Conservation (phyloP, 2,113 vertebrate genomes). For the Thomomys bottae region DNA sequence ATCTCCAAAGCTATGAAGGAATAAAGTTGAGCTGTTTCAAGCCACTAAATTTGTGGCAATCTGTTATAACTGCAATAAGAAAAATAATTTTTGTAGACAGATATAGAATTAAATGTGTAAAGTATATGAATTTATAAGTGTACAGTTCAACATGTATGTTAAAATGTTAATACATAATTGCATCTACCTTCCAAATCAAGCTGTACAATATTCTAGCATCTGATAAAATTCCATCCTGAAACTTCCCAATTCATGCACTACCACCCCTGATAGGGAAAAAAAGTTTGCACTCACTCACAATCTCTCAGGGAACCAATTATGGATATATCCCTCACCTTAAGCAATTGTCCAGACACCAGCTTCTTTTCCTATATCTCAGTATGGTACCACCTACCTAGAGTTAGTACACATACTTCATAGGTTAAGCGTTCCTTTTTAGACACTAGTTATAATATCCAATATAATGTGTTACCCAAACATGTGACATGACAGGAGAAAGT, state of each 20-base stretch:
- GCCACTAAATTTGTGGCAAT: background rate
- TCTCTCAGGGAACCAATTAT: background rate
- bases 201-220: background rate
- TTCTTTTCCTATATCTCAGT: background rate
- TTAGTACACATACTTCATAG: background rate
- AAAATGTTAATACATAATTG: background rate
- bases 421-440: no score
- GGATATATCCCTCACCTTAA: background rate
- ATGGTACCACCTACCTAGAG: background rate
- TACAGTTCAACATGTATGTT: background rate
- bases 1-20: background rate
- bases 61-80: background rate
- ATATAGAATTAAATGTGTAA: slow-evolving; percentile 12
- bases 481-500: no score
- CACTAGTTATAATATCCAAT: no score
- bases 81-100: no score
- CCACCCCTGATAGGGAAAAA: no score
- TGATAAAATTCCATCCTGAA: background rate
- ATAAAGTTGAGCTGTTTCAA: background rate
- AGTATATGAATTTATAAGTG: background rate
- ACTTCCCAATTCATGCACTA: background rate
- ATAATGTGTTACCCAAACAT: no score
- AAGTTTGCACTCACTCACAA: background rate
- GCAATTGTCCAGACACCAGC: background rate
- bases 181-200: background rate